Base-by-base conservation (phyloP, 2,797 vertebrate species). In the Microctenopoma lineatum region DNA sequence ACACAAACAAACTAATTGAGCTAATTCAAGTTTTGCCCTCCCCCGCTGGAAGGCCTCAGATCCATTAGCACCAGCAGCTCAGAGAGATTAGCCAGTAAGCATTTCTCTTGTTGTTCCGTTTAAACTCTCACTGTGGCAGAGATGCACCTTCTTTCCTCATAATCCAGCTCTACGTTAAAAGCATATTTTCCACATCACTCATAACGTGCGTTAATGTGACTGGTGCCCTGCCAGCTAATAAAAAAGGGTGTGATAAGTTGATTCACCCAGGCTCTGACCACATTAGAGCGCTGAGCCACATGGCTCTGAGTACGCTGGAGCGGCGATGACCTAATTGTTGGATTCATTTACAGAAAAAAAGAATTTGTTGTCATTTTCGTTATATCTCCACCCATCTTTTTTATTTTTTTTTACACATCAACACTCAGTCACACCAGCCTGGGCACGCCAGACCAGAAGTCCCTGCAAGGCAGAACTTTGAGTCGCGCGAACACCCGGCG, bases 181-280 rank as follows among this genome's bases (percentile, higher is more conserved):
- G 34, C 71, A 79, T 65, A 79, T 58, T 86, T 89, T 91, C 88
- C 84, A 72, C 80, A 73, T 79, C 55, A 57, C 47, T 87, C 79
- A 72, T 32, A 58, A 27, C 26, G 25, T 0, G 7, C 82, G 73
- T 84, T 81, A 56, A 74, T 81, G 78, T 39, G 60, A 69, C 60
- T 73, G 59, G 65, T 83, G 67, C 55, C 66, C 44, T 72, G 71
- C 68, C 15, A 52, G 53, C 79, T 78, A 77, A 68, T 84, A 77
- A 81, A 86, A 84, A 26, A 70, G 77, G 78, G 66, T 1, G 59
- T 75, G 74, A 82, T 74, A 68, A 64, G 67, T 75, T 77, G 73
- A 81, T 78, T 84, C 61, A 48, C 54, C 14, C 48, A 12, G 32
- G 42, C 63, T 52, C 62, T 14, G 27, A 68, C 75, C 75, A 59